phyloP scores from a whole-genome alignment of 1,140 invertebrate genomes.

The Ostrea edulis region DNA sequence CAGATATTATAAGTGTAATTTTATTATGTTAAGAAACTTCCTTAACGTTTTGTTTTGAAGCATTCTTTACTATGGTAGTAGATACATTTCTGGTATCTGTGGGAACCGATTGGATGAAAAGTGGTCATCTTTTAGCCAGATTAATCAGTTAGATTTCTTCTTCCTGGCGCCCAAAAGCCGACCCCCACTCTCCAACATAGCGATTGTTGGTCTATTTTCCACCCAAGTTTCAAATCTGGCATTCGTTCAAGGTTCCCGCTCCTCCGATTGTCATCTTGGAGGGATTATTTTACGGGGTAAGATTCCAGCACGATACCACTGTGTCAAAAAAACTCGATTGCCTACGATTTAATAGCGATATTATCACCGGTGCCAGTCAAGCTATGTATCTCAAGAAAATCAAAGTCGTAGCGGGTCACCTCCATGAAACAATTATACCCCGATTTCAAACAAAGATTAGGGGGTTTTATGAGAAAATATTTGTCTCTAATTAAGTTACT shows the following conservation, averaged over 20 bases:
- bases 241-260: conserved; percentile 23
- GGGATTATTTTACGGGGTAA: conserved; percentile 41
- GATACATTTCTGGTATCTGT: background rate
- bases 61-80: background rate
- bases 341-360: conserved; percentile 41
- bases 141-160: background rate
- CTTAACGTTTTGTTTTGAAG: background rate
- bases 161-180: background rate
- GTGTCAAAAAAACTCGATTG: conserved; percentile 41
- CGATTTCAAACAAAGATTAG: conserved; percentile 41
- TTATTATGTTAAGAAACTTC: background rate
- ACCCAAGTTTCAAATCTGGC: conserved; percentile 21
- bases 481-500: conserved; percentile 27
- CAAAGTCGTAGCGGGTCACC: conserved; percentile 37
- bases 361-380: conserved; percentile 38
- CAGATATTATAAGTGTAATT: background rate
- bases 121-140: background rate
- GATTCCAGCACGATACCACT: conserved; percentile 37
- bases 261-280: conserved; percentile 34
- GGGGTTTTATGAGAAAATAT: conserved; percentile 13
- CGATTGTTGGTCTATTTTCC: conserved; percentile 37
- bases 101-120: background rate
- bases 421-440: conserved; percentile 34
- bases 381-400: conserved; percentile 3
- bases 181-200: background rate